Base-by-base conservation (phyloP, 2,888 invertebrate species). In the Euplexia lucipara region DNA sequence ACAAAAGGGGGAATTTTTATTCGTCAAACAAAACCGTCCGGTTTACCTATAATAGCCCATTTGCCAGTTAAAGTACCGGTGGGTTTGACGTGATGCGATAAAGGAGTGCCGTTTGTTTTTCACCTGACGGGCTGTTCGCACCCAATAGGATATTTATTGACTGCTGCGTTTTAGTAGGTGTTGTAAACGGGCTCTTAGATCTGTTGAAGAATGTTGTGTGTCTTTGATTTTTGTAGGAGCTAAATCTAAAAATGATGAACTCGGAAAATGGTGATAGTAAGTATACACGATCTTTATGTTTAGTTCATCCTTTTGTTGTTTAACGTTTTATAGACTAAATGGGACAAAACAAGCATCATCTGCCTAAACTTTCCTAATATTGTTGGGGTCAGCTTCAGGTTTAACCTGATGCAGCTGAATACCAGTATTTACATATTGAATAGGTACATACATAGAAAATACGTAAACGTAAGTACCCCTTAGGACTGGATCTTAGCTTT, bases 41-140 rank as follows among this genome's bases (percentile, higher is more conserved):
- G 60, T 62, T 78, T 79, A 79, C 71, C 76, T 75, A 72, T 79
- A 87, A 87, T 86, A 70, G 87, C 74, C 87, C 87, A 88, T 89
- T 89, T 84, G 78, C 83, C 80, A 74, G 79, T 78, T 75, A 75
- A 83, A 88, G 86, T 84, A 74, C 75, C 79, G 68, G 82, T 90
- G 90, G 71, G 68, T 83, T 84, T 90, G 90, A 90, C 90, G 82
- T 83, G 75, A 75, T 79, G 81, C 77, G 84, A 87, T 86, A 86
- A 82, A 78, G 59, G 79, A 85, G 81, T 69, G 61, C 71, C 64
- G 71, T 83, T 79, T 75, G 75, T 82, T 78, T 78, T 74, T 79
- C 80, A 82, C 81, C 78, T 80, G 75, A 73, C 72, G 47, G 22
- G 16, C 2, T 53, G 41, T 61, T n/a, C 52, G 58, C 56, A 42